A percentile compares a stretch with the other conserved stretches of the same genome.
These are phyloP conservation scores for Lottia gigantea DNA, from an alignment of 2,888 invertebrate genomes.

Conservation along the genomic window DNA sequence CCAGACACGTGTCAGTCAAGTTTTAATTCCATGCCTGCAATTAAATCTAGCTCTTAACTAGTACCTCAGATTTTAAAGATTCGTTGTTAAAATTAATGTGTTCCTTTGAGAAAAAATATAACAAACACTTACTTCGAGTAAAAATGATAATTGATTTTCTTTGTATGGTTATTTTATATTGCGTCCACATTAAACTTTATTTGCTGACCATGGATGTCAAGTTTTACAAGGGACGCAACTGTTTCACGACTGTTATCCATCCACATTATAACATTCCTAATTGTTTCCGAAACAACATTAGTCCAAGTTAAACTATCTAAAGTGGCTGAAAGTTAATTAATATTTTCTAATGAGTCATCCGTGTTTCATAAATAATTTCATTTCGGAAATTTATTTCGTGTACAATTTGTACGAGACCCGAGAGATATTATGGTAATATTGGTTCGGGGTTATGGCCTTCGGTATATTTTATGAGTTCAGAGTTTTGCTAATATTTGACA, in stretches of 20 bases:
- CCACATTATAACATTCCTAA: neutral
- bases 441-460: conserved; percentile 3
- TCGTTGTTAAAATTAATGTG: no score
- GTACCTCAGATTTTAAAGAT: no score
- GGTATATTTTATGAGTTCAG: conserved; percentile 7
- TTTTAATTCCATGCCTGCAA: no score
- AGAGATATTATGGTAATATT: conserved; percentile 11
- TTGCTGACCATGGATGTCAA: no score
- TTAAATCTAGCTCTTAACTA: no score
- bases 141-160: no score
- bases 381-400: conserved; percentile 4
- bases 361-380: conserved; percentile 8
- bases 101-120: no score
- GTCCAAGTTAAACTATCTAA: neutral
- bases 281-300: conserved; percentile 2
- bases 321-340: neutral
- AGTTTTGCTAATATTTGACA: conserved; percentile 10
- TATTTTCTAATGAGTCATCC: conserved; percentile 11
- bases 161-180: no score
- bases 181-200: no score
- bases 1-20: no score
- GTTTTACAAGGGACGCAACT: neutral
- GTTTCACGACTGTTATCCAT: neutral
- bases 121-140: no score
- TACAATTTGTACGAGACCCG: conserved; percentile 6